Base-by-base conservation (phyloP, 2,888 invertebrate genomes). In the Belgica antarctica region DNA sequence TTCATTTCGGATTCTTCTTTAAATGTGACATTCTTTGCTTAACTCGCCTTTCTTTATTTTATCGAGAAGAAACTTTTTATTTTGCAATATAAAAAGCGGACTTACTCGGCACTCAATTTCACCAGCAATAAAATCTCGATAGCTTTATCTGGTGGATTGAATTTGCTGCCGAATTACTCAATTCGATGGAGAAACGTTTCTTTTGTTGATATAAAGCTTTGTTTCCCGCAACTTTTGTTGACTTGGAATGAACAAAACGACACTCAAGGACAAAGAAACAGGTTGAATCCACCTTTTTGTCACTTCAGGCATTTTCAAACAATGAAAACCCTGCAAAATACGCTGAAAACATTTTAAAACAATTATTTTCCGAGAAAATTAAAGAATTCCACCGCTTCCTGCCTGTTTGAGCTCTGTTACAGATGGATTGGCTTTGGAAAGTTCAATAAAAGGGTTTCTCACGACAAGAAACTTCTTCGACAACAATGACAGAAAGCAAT, bases 111-210 rank as follows among this genome's bases (percentile, higher is more conserved):
- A 52, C n/a, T 22, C 7, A 22, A n/a, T 52, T 22, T 52, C n/a
- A 7, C 8, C 3, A 22, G 52, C 52, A n/a, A 22, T 22, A 52
- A 52, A 52, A 22, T n/a, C 22, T 22, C 19, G 52, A 52, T 41
- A 22, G 52, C 17, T 52, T 52, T 52, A 52, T 27, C 1, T 25
- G 15, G 27, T 22, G 36, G 10, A 34, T 63, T 63, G 36, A 63
- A 19, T 62, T 62, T 34, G 24, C 63, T 25, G 41, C 63, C 24
- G 41, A 63, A 63, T 62, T 62, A 41, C 24, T 63, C 22, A 22
- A 12, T 22, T 63, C 41, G 12, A 12, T 41, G 10, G 10, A 22
- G 7, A 22, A 52, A 52, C 2, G 22, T 52, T 52, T n/a, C 41
- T n/a, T 41, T 41, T 41, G 41, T 41, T 41, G 2, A 10, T n/a